Evolutionary conservation across 2,113 vertebrate genomes (phyloP).

Genomic region (Pterophyllum scalare): DNA sequence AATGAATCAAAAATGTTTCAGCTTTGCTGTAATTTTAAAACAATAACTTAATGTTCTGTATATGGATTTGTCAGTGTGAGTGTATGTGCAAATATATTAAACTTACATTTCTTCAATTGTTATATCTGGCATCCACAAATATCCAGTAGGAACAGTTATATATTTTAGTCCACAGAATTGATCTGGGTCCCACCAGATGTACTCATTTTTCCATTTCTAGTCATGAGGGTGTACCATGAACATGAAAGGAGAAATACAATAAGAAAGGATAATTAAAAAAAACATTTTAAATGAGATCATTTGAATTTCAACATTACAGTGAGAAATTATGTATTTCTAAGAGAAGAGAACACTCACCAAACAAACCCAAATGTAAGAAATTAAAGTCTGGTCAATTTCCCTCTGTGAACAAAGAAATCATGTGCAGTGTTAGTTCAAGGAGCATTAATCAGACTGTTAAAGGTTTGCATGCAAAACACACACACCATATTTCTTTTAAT

Average conservation of each 20-base stretch:
- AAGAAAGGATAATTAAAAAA: no score
- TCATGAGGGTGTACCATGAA: background rate
- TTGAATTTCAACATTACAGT: background rate
- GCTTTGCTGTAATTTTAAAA: background rate
- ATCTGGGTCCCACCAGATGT: constrained; percentile 38
- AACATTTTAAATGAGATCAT: background rate
- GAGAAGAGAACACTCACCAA: constrained; percentile 34
- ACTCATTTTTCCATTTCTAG: constrained; percentile 43
- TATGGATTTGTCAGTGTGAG: background rate
- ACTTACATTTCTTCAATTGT: constrained; percentile 62
- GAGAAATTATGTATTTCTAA: background rate
- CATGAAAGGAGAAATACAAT: background rate
- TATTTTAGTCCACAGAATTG: constrained; percentile 46
- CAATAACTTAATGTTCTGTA: background rate
- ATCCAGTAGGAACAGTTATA: constrained; percentile 32
- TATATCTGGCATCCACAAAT: constrained; percentile 64
- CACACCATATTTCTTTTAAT: background rate
- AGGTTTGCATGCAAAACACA: background rate
- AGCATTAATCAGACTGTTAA: background rate
- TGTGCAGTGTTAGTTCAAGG: background rate
- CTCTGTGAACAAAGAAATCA: constrained; percentile 24
- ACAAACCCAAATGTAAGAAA: constrained; percentile 49
- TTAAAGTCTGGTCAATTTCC: constrained; percentile 55
- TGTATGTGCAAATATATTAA: background rate
- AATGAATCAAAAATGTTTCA: background rate